Evolutionary conservation across 2,888 invertebrate species (phyloP).

Genomic region (Apamea epomidion): DNA sequence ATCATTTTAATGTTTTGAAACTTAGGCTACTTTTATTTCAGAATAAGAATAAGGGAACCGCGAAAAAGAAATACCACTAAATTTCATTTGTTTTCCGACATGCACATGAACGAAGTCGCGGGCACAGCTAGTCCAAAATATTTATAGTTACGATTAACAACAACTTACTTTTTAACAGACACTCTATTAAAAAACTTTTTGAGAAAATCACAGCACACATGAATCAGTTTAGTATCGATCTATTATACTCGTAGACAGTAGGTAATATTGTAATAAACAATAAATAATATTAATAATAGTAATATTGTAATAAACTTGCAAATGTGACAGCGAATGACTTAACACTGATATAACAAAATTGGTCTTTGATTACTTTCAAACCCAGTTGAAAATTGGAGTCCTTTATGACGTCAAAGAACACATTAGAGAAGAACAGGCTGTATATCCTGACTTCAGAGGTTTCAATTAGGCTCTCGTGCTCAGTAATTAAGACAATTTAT

Average conservation of each 20-base stretch:
- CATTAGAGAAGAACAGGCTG: neutral
- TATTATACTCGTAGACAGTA: neutral
- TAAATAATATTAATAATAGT: no score
- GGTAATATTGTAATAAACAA: neutral
- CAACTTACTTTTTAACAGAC: neutral
- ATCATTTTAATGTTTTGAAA: no score
- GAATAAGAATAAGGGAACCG: no score
- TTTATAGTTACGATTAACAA: neutral
- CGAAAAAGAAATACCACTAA: no score
- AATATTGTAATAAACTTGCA: neutral
- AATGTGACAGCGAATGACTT: constrained; percentile 3
- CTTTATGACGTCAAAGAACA: neutral
- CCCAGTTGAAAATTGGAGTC: neutral
- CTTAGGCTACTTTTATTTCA: no score
- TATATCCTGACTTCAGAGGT: neutral
- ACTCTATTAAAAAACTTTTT: neutral
- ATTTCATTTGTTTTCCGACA: no score
- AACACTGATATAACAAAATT: neutral
- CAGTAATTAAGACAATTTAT: neutral
- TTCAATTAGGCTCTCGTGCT: neutral
- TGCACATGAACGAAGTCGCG: no score
- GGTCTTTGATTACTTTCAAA: constrained; percentile 12
- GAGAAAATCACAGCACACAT: neutral
- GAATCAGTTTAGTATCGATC: neutral
- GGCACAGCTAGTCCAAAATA: neutral